phyloP scores from a whole-genome alignment of 2,113 vertebrate genomes.

The Crocuta crocuta region DNA sequence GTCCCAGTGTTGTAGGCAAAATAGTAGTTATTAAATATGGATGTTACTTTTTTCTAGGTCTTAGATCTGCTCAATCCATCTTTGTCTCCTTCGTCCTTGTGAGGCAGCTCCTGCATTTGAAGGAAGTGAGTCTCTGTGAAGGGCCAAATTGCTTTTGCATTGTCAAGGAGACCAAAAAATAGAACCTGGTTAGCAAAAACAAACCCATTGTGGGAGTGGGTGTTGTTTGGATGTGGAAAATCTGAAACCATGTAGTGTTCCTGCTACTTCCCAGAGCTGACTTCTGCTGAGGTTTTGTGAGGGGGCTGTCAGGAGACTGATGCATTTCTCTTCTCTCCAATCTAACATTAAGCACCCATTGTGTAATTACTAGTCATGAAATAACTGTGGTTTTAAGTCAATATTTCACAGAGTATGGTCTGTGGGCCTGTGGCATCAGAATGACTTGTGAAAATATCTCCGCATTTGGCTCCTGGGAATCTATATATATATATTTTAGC shows the following conservation, averaged over 20 bases:
- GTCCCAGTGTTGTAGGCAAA: not conserved
- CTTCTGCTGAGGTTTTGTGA: not conserved
- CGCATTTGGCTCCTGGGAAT: not conserved
- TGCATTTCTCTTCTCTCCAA: not conserved
- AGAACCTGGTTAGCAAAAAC: constrained; percentile 27
- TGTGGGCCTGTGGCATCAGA: not conserved
- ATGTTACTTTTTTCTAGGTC: constrained; percentile 37
- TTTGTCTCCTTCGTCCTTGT: constrained; percentile 72
- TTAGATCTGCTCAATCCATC: constrained; percentile 25
- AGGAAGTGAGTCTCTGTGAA: not conserved
- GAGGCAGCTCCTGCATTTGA: constrained; percentile 21
- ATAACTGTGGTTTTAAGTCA: not conserved
- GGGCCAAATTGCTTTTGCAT: constrained; percentile 7
- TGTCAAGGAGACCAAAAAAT: constrained; percentile 64
- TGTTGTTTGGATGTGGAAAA: constrained; percentile 3
- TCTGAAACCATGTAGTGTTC: not conserved
- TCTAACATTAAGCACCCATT: not conserved
- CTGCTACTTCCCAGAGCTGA: not conserved
- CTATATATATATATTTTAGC: not conserved
- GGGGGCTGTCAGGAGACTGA: not conserved
- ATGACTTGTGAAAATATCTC: not conserved
- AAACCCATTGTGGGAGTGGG: not conserved
- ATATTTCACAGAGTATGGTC: not conserved
- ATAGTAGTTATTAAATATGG: constrained; percentile 59
- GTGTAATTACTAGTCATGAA: not conserved